phyloP scores from a whole-genome alignment of 2,113 vertebrate genomes.

The Brachypodius melanocephalos region DNA sequence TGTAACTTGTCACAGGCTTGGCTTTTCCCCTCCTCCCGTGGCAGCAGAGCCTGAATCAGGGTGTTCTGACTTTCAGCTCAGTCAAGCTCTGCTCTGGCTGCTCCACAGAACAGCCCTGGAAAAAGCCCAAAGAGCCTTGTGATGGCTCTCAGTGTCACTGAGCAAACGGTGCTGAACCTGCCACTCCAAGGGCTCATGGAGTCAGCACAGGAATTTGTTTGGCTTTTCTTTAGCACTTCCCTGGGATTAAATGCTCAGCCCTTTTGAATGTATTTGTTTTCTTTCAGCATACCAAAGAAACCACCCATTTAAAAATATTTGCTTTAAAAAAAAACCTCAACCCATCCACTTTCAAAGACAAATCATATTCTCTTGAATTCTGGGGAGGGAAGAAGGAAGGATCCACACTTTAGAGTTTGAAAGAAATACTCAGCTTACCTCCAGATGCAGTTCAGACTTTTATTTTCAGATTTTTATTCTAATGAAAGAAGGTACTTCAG shows the following conservation, averaged over 20 bases:
- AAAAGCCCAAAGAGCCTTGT: background rate
- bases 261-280: constrained; percentile 37
- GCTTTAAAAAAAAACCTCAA: background rate
- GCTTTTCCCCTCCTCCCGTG: background rate
- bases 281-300: constrained; percentile 35
- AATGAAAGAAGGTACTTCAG: background rate
- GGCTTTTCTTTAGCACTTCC: background rate
- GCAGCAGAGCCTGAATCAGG: background rate
- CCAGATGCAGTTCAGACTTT: background rate
- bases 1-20: background rate
- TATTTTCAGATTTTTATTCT: background rate
- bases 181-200: background rate
- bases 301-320: constrained; percentile 22
- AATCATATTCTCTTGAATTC: background rate
- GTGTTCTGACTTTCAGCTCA: background rate
- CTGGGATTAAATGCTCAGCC: constrained; percentile 20
- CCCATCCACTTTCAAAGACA: background rate
- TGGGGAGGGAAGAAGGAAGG: background rate
- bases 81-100: background rate
- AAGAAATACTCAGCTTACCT: background rate
- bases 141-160: background rate
- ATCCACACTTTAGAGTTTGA: background rate
- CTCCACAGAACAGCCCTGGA: background rate
- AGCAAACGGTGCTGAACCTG: background rate
- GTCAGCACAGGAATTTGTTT: background rate